A percentile compares a stretch with the other conserved stretches of the same genome.
Conservation (phyloP, 2,888 invertebrate genomes). For the Acronicta leporina region DNA sequence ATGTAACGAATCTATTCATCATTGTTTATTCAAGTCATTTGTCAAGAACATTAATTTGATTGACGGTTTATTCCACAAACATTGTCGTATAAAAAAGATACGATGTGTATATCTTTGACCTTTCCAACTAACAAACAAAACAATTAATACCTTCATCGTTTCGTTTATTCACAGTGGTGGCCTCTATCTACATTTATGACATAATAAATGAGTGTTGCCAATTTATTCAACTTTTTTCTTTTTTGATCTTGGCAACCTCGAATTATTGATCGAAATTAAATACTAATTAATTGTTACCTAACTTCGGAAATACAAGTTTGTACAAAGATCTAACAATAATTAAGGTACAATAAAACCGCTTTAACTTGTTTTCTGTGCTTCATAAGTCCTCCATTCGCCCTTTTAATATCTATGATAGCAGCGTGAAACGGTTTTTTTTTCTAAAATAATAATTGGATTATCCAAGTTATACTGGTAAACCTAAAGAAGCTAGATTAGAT, state of each 20-base stretch:
- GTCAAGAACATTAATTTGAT: not conserved
- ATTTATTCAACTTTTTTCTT: not conserved
- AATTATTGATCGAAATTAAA: not conserved
- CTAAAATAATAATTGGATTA: too few relatives aligned
- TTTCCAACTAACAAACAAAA: constrained; percentile 43
- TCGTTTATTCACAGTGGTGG: constrained; percentile 28
- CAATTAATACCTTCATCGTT: constrained; percentile 33
- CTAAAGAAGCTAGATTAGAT: too few relatives aligned
- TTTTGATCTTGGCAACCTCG: not conserved
- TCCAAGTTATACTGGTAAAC: too few relatives aligned
- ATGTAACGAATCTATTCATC: not conserved
- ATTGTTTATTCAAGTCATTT: constrained; percentile 4
- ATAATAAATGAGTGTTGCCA: constrained; percentile 16
- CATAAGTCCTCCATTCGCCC: too few relatives aligned
- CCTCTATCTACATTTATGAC: constrained; percentile 37
- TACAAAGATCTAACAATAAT: too few relatives aligned
- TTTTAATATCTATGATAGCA: too few relatives aligned
- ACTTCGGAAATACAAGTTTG: too few relatives aligned
- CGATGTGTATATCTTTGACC: constrained; percentile 38
- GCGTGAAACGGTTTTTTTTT: too few relatives aligned
- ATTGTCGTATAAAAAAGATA: constrained; percentile 24
- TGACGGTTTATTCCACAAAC: constrained; percentile 8
- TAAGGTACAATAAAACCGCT: too few relatives aligned
- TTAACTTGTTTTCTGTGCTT: too few relatives aligned
- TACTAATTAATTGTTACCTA: too few relatives aligned